A percentile compares a stretch with the other conserved stretches of the same genome.
phyloP scores from a whole-genome alignment of 2,797 vertebrate species.

The Scolopax bukidnonensis region DNA sequence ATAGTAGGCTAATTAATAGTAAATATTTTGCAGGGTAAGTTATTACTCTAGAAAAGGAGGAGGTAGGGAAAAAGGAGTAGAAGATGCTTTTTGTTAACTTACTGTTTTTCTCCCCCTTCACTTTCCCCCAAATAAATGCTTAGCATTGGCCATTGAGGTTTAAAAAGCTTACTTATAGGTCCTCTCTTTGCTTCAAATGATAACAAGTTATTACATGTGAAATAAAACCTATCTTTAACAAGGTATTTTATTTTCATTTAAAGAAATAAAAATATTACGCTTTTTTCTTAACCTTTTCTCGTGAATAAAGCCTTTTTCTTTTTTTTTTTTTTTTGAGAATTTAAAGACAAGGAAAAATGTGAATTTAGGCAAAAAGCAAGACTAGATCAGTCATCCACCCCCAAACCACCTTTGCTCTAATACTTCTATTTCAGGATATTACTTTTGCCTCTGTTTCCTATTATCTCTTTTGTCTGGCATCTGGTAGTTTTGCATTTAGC shows the following conservation, averaged over 20 bases:
- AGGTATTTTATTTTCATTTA: not conserved
- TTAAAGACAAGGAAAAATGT: not conserved
- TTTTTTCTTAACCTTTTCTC: not conserved
- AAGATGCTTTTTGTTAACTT: not conserved
- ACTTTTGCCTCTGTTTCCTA: constrained; percentile 47
- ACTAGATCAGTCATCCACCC: not conserved
- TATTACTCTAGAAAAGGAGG: not conserved
- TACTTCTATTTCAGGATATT: constrained; percentile 53
- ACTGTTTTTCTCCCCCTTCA: not conserved
- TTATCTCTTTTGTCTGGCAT: constrained; percentile 15
- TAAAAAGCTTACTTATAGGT: not conserved
- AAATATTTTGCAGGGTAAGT: not conserved
- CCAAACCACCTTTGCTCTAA: constrained; percentile 14
- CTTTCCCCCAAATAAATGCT: not conserved
- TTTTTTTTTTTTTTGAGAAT: not conserved
- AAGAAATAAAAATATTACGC: not conserved
- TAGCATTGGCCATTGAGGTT: not conserved
- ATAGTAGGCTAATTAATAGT: not conserved
- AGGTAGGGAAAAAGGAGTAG: not conserved
- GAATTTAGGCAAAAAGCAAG: not conserved
- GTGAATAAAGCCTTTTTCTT: not conserved
- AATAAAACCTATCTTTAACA: not conserved
- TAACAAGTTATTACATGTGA: not conserved
- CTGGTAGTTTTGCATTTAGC: not conserved
- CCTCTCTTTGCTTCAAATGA: not conserved